phyloP scores from a whole-genome alignment of 2,888 invertebrate species.

The Tipula unca region DNA sequence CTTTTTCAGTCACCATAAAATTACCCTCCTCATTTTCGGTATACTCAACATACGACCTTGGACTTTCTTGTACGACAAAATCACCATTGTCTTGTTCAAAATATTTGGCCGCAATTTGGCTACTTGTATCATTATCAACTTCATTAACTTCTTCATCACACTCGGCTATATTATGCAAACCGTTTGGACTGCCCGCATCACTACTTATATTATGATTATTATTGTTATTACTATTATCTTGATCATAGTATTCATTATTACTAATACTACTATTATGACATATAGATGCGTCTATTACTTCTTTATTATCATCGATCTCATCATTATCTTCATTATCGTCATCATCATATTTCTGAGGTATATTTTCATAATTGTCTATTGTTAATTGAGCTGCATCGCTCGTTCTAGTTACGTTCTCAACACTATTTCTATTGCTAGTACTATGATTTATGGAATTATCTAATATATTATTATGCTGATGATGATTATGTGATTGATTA shows the following conservation, averaged over 20 bases:
- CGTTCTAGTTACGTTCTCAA: background rate
- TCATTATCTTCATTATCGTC: background rate
- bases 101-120: constrained; percentile 37
- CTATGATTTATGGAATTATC: background rate
- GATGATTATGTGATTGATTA: background rate
- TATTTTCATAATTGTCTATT: background rate
- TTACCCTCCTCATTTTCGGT: constrained; percentile 41
- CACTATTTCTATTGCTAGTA: background rate
- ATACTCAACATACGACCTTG: constrained; percentile 40
- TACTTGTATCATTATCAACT: background rate
- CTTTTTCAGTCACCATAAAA: constrained; percentile 42
- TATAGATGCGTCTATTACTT: background rate
- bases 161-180: background rate
- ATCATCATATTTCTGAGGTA: background rate
- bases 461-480: background rate
- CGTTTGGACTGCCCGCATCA: background rate
- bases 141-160: background rate
- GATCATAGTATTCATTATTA: background rate
- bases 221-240: background rate
- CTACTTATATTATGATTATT: background rate
- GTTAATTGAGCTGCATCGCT: background rate
- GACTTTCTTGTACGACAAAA: constrained; percentile 41
- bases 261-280: background rate
- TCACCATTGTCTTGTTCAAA: constrained; percentile 41
- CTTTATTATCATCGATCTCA: too few relatives aligned